A percentile compares a stretch with the other conserved stretches of the same genome.
Conservation (phyloP, 1,140 invertebrate genomes). For the Papilio xuthus region DNA sequence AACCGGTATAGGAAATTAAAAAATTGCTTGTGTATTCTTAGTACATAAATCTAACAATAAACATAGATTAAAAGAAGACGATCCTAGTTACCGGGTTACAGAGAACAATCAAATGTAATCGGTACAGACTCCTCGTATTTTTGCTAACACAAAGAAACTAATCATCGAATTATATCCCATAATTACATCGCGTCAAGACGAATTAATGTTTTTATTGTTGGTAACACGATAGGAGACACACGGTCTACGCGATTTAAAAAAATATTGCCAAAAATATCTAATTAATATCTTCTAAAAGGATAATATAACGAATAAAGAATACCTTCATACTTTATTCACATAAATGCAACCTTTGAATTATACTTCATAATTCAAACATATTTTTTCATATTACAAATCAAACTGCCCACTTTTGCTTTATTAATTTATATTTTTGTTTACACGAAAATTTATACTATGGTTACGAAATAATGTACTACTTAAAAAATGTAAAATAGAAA, state of each 20-base stretch:
- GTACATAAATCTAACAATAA: neutral
- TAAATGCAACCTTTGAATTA: too few relatives aligned
- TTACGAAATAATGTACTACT: too few relatives aligned
- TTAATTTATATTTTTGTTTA: too few relatives aligned
- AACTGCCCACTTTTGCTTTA: too few relatives aligned
- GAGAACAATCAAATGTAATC: slow-evolving; percentile 20
- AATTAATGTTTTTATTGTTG: slow-evolving; percentile 27
- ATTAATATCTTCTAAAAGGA: too few relatives aligned
- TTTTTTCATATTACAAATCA: too few relatives aligned
- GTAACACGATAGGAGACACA: slow-evolving; percentile 8
- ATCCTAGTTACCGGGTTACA: slow-evolving; percentile 18
- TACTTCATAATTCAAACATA: too few relatives aligned
- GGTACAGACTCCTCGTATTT: slow-evolving; percentile 2
- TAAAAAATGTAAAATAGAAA: neutral
- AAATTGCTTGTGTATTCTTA: too few relatives aligned
- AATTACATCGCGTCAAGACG: slow-evolving; percentile 14
- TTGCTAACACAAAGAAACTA: slow-evolving; percentile 23
- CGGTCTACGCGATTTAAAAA: neutral
- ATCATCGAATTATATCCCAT: slow-evolving; percentile 26
- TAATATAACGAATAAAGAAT: too few relatives aligned
- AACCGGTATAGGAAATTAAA: too few relatives aligned
- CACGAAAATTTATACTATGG: too few relatives aligned
- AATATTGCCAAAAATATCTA: neutral
- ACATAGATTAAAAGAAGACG: neutral
- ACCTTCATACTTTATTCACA: too few relatives aligned